A percentile compares a stretch with the other conserved stretches of the same genome.
Evolutionary conservation across 2,888 invertebrate species (phyloP).

Genomic region (Hydriomena furcata): DNA sequence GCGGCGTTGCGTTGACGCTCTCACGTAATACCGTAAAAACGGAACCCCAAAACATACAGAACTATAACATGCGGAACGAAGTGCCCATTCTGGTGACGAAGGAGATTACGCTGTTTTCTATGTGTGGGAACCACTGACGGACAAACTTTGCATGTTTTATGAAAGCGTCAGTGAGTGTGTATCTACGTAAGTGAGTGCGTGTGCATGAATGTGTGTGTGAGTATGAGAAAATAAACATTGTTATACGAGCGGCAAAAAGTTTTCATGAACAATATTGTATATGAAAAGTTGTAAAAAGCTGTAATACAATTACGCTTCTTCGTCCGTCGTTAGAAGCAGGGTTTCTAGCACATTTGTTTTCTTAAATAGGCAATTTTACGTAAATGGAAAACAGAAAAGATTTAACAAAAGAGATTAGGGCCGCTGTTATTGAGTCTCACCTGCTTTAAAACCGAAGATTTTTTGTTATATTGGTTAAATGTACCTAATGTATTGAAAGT

Average conservation of each 20-base stretch:
- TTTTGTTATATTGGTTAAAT: too few relatives aligned
- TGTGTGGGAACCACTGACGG: neutral
- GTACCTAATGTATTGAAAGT: too few relatives aligned
- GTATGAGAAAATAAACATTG: too few relatives aligned
- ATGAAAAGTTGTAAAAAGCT: neutral
- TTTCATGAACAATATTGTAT: conserved; percentile 1
- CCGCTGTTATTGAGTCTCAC: too few relatives aligned
- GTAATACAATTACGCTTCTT: too few relatives aligned
- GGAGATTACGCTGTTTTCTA: conserved; percentile 9
- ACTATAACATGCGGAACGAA: conserved; percentile 8
- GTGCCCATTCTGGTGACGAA: conserved; percentile 6
- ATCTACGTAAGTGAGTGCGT: neutral
- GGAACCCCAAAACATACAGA: conserved; percentile 5
- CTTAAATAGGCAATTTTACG: too few relatives aligned
- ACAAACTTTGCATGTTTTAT: neutral
- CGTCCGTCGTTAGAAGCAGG: too few relatives aligned
- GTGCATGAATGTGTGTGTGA: neutral
- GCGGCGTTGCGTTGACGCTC: neutral
- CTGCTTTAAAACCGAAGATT: too few relatives aligned
- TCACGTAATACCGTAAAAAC: conserved; percentile 3
- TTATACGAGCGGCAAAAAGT: neutral
- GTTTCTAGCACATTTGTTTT: too few relatives aligned
- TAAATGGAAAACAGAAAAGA: too few relatives aligned
- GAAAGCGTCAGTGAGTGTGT: neutral
- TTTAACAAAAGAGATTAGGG: too few relatives aligned